Conservation (phyloP, 1,140 invertebrate species). For the Aphis gossypii region DNA sequence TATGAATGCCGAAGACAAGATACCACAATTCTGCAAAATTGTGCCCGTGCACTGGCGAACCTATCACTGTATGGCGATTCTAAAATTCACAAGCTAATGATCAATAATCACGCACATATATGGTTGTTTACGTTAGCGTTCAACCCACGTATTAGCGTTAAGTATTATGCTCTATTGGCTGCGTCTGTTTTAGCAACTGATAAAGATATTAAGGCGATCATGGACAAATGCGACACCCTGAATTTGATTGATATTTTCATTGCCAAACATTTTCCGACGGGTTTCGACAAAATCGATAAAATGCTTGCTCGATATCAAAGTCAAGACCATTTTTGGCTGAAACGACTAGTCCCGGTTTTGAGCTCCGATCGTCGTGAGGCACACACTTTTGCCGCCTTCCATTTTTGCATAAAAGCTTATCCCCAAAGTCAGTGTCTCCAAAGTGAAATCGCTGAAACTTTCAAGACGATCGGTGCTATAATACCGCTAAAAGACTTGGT, state of each 20-base stretch:
- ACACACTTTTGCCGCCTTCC: conserved; percentile 95
- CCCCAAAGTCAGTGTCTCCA: conserved; percentile 88
- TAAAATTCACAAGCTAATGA: conserved; percentile 98
- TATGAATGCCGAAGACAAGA: conserved; percentile 95
- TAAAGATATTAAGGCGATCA: conserved; percentile 96
- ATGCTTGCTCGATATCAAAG: conserved; percentile 89
- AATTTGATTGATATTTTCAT: conserved; percentile 97
- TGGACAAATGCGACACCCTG: conserved; percentile 92
- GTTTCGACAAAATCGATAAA: conserved; percentile 89
- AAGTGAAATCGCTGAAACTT: conserved; percentile 88
- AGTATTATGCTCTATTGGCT: conserved; percentile 97
- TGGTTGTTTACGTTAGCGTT: conserved; percentile 98
- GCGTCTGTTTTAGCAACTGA: conserved; percentile 96
- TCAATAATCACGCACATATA: conserved; percentile 91
- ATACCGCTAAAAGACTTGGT: conserved; percentile 95
- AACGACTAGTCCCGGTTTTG: conserved; percentile 91
- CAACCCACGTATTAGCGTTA: conserved; percentile 94
- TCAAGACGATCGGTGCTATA: conserved; percentile 93
- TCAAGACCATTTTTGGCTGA: conserved; percentile 94
- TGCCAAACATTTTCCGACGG: conserved; percentile 88
- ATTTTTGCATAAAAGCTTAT: conserved; percentile 99
- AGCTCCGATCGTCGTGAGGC: conserved; percentile 95
- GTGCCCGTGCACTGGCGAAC: conserved; percentile 95
- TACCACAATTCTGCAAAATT: conserved; percentile 89
- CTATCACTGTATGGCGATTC: conserved; percentile 91